Percentiles rank a stretch among this genome's conserved stretches.
These are phyloP conservation scores for Microtus pennsylvanicus DNA, from an alignment of 2,113 vertebrate species.

Conservation along the genomic window DNA sequence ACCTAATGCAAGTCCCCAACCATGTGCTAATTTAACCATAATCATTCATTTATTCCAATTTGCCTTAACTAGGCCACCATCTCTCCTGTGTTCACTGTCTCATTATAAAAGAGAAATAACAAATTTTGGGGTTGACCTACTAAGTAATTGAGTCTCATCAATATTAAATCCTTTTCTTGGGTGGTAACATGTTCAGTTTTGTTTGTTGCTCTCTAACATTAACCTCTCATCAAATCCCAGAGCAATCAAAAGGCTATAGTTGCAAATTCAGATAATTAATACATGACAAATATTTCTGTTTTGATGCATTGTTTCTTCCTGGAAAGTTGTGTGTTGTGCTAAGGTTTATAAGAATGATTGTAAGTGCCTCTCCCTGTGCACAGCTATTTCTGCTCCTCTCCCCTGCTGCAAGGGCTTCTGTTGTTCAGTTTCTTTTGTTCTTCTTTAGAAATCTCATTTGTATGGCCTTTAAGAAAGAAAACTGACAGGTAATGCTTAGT, in stretches of 20 bases:
- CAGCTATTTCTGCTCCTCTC: neutral
- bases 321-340: neutral
- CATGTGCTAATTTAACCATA: constrained; percentile 26
- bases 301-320: neutral
- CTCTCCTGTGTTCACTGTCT: constrained; percentile 11
- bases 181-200: constrained; percentile 26
- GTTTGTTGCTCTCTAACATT: constrained; percentile 9
- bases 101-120: constrained; percentile 37
- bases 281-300: neutral
- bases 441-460: neutral
- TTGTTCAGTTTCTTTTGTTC: neutral
- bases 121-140: constrained; percentile 7
- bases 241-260: neutral
- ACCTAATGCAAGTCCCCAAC: neutral
- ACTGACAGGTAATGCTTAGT: neutral
- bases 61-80: constrained; percentile 13
- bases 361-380: neutral
- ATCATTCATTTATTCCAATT: constrained; percentile 34
- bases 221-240: neutral
- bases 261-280: neutral
- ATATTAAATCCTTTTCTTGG: constrained; percentile 12
- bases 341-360: neutral
- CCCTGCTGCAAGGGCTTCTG: accelerated
- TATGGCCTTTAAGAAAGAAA: neutral
- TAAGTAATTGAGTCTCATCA: constrained; percentile 33